Base-by-base conservation (phyloP, 2,797 vertebrate genomes). In the Coracias cyanogaster region DNA sequence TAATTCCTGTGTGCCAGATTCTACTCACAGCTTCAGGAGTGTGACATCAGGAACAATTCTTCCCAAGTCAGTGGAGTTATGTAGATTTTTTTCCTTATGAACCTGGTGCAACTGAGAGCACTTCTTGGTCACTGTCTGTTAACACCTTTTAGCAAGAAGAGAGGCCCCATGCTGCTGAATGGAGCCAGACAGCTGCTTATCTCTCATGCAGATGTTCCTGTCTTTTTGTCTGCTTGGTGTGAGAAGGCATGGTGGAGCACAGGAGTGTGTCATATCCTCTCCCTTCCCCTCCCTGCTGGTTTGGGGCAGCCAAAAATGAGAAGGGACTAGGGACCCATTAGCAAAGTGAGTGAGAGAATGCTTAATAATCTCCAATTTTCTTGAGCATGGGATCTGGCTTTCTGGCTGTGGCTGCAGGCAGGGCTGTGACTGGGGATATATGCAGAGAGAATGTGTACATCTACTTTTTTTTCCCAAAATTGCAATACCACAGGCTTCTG, bases 171-270 rank as follows among this genome's bases (percentile, higher is more conserved):
- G 69, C 64, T 88, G 83, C 86, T 79, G 86, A 81, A 80, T 17
- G 28, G 66, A 91, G 86, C 77, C 88, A 91, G 74, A 48, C 89
- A 85, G 88, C 43, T 67, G 83, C 84, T 96, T 97, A 89, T 96
- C 95, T 94, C 86, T 88, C 86, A 64, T 96, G 89, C 91, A 96
- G 94, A 95, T 93, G 92, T 94, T 94, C 76, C n/a, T 78, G 26
- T 65, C 57, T 94, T 94, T 94, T 91, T 91, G 69, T 85, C 41
- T 85, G 29, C 67, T 71, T 16, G 6, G 41, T 49, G 48, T 51
- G 55, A 91, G 72, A 41, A 94, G 65, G 71, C 65, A 80, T 19
- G 57, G 58, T 89, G 87, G 78, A 96, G 76, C 29, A 45, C 12
- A 79, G 72, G 81, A 95, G 91, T 71, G 46, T 93, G 69, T 85